Conservation (phyloP, 2,113 vertebrate species). For the human region GRCh38 chr15:57790001-57790500, state of each 20-base stretch:
- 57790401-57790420: neutral
- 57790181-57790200: neutral
- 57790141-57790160: neutral
- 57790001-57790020: neutral
- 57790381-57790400: neutral
- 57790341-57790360: neutral
- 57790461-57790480: neutral
- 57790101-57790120: neutral
- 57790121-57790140: neutral
- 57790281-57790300: too few relatives aligned
- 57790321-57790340: neutral
- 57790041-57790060: neutral
- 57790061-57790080: neutral
- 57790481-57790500: neutral
- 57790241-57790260: too few relatives aligned
- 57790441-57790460: too few relatives aligned
- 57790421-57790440: rapidly evolving
- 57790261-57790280: too few relatives aligned
- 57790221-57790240: too few relatives aligned
- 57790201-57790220: too few relatives aligned
- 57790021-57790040: neutral
- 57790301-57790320: neutral
- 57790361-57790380: neutral
- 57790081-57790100: neutral
- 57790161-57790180: neutral